phyloP scores from a whole-genome alignment of 2,797 vertebrate species.

The Erethizon dorsatum region DNA sequence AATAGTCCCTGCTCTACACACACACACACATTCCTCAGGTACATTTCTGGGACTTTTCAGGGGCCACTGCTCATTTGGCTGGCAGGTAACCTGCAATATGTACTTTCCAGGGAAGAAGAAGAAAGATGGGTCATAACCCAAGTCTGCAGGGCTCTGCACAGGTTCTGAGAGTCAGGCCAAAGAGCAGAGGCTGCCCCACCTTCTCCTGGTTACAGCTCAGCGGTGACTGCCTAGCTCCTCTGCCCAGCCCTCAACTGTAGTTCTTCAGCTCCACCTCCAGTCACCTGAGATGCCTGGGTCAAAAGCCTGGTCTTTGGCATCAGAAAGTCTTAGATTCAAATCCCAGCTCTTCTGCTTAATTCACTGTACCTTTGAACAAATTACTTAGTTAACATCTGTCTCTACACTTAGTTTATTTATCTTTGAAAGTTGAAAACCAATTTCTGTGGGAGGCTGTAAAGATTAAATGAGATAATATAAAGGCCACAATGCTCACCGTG shows the following conservation, averaged over 20 bases:
- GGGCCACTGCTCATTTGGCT: neutral
- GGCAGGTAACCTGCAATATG: neutral
- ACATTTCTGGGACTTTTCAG: conserved; percentile 1
- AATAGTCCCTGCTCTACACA: neutral
- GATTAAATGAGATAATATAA: conserved; percentile 22
- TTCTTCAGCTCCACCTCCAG: neutral
- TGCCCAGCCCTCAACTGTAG: neutral
- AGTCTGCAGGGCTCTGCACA: neutral
- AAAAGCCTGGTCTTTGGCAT: neutral
- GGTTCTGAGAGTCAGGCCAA: neutral
- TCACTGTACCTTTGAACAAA: neutral
- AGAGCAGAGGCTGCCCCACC: neutral
- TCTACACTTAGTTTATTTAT: neutral
- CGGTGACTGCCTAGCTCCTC: neutral
- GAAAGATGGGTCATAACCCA: neutral
- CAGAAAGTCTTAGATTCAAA: conserved; percentile 23
- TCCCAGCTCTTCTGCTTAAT: neutral
- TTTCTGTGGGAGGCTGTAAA: conserved; percentile 60
- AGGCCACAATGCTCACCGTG: neutral
- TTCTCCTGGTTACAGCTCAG: conserved; percentile 2
- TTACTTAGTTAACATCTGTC: neutral
- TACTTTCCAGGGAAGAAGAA: conserved; percentile 13
- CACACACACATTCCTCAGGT: neutral
- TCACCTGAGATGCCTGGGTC: neutral
- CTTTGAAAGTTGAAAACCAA: conserved; percentile 31